These are phyloP conservation scores for Brachypalpus laphriformis DNA, from an alignment of 2,888 invertebrate genomes.

Conservation along the genomic window DNA sequence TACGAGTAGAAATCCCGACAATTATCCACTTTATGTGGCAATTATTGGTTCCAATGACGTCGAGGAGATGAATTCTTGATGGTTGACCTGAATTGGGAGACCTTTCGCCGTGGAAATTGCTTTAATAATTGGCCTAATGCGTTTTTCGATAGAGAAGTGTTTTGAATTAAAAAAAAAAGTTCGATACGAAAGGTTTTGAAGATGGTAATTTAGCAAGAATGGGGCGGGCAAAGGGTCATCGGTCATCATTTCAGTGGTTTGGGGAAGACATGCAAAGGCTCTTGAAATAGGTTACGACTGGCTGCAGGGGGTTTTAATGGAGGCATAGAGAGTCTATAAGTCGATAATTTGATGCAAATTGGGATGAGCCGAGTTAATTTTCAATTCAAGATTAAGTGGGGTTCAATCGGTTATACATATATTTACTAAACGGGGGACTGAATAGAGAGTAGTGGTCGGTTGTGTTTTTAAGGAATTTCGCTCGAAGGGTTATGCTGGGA, in stretches of 20 bases:
- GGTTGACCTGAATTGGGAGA: conserved; percentile 53
- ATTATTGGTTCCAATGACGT: conserved; percentile 61
- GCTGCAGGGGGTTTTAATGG: conserved; percentile 32
- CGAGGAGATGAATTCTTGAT: conserved; percentile 51
- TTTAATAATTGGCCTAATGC: conserved; percentile 56
- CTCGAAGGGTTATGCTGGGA: neutral
- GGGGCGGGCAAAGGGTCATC: conserved; percentile 27
- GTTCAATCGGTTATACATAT: conserved; percentile 1
- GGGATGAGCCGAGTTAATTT: conserved; percentile 61
- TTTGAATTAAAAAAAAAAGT: conserved; percentile 41
- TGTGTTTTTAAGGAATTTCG: neutral
- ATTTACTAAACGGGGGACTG: neutral
- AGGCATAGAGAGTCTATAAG: conserved; percentile 30
- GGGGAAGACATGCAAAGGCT: conserved; percentile 18
- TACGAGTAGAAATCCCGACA: conserved; percentile 37
- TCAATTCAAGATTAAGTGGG: conserved; percentile 59
- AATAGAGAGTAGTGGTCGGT: conserved; percentile 5
- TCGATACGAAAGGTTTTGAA: neutral
- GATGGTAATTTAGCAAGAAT: conserved; percentile 59
- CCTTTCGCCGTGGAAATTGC: conserved; percentile 47
- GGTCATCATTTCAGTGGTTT: conserved; percentile 24
- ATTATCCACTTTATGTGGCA: conserved; percentile 68
- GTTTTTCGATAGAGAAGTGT: conserved; percentile 29
- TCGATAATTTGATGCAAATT: conserved; percentile 71
- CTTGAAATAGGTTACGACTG: neutral